Evolutionary conservation across 1,140 invertebrate genomes (phyloP), one percentile per base, ranked within the genome.

Genomic region (Drosophila lini): DNA sequence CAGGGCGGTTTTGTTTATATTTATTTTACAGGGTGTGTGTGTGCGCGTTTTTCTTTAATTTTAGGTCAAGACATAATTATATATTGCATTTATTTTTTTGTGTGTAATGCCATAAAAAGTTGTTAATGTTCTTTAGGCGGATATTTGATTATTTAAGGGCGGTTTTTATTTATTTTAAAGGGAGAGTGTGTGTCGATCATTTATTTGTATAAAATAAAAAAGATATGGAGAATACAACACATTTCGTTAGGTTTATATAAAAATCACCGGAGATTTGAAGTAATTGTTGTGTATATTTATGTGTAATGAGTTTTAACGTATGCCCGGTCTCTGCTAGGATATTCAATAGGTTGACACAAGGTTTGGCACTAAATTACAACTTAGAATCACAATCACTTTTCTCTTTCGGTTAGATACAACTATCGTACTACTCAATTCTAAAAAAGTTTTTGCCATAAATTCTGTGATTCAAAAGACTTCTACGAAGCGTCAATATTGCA

Each of bases 1-100:
- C 3, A 55, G 25, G 60, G 60, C 47, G 58, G 58, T 45, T 44
- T 44, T 58, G 36, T 58, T 45, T 44, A 58, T 44, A 56, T 56
- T 53, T 53, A 19, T 25, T 41, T 57, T 16, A 3, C 13, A 28
- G 55, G 36, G 36, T 16, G 53, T n/a, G 53, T 40, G 9, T 47
- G 13, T 31, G 25, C 7, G 6, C 11, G 13, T 45, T 34, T 19
- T 52, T 34, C 48, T 52, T 0, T 19, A 36, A 9, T 53, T 36
- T 36, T 53, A 53, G 50, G 50, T 53, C 50, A 32, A 22, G 32
- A 16, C 9, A 36, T 15, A 22, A 15, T 15, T 15, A 53, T 52
- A 34, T 36, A 53, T 53, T 53, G 11, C 3, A 16, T 32, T 19
- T 52, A 34, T 34, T 52, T 52, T 5, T 8, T 34, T 8, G 3